These are phyloP conservation scores for Dendrocopos noguchii DNA, from an alignment of 2,113 vertebrate species.

Conservation along the genomic window DNA sequence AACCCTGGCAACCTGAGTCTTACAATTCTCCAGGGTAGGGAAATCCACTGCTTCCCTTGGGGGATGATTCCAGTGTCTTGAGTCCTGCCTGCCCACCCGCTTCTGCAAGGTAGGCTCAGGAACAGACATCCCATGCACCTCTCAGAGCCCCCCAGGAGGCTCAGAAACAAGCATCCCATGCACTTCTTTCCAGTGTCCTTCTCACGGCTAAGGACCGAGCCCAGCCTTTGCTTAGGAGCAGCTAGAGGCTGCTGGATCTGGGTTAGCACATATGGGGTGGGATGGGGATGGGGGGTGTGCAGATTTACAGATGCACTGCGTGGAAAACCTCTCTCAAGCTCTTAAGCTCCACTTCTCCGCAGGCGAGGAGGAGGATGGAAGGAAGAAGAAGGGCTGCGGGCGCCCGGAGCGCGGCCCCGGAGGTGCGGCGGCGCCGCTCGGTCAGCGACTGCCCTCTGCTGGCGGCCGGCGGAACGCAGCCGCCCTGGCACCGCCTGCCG, in stretches of 20 bases:
- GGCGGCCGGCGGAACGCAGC: background rate
- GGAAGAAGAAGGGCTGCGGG: no score
- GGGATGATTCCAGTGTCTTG: no score
- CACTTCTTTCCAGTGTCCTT: background rate
- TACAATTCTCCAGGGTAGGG: no score
- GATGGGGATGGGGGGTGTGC: no score
- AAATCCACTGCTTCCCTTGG: no score
- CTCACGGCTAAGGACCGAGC: accelerated
- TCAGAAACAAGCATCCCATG: background rate
- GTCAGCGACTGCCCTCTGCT: background rate
- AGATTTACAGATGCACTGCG: background rate
- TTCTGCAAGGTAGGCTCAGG: background rate
- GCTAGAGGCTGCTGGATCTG: background rate
- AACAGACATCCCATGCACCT: background rate
- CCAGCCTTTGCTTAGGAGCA: background rate
- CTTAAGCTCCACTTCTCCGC: background rate
- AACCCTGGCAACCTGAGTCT: no score
- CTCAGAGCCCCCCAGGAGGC: background rate
- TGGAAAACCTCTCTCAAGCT: background rate
- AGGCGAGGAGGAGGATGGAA: no score
- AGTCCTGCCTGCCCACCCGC: background rate
- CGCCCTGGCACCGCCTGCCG: background rate
- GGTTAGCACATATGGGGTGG: accelerated
- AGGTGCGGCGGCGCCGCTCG: background rate
- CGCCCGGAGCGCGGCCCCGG: no score